phyloP scores from a whole-genome alignment of 2,113 vertebrate genomes.

The Typhlomys cinereus region DNA sequence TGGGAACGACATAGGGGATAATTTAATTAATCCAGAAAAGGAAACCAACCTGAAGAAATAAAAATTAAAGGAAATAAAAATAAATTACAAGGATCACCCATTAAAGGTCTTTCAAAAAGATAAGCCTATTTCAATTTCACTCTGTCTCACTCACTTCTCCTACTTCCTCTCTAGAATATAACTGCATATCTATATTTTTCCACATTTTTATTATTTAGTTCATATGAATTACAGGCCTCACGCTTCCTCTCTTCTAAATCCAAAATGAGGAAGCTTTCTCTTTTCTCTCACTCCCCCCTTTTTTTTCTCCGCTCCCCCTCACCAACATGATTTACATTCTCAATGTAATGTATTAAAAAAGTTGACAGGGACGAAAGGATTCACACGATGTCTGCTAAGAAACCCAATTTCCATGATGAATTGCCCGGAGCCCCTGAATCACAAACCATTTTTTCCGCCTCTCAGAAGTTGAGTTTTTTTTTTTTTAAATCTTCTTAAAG shows the following conservation, averaged over 20 bases:
- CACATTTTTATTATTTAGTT: conserved; percentile 85
- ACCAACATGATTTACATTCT: conserved; percentile 99
- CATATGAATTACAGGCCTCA: conserved; percentile 89
- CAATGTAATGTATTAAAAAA: conserved; percentile 99
- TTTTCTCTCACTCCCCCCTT: conserved; percentile 74
- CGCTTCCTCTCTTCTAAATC: conserved; percentile 86
- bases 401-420: conserved; percentile 99
- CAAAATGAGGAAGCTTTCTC: conserved; percentile 90
- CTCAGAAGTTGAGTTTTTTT: conserved; percentile 91
- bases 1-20: neutral
- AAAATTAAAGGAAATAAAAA: conserved; percentile 80
- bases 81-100: conserved; percentile 77
- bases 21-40: conserved; percentile 70
- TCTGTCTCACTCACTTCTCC: conserved; percentile 76
- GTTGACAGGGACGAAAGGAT: conserved; percentile 99
- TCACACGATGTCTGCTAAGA: conserved; percentile 99
- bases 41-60: conserved; percentile 72
- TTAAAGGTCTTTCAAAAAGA: conserved; percentile 80
- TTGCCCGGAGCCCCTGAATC: conserved; percentile 99
- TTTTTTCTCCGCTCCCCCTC: conserved; percentile 83
- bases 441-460: conserved; percentile 97
- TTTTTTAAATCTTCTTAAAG: conserved; percentile 99
- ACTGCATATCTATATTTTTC: conserved; percentile 81
- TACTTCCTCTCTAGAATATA: conserved; percentile 67
- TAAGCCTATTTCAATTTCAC: conserved; percentile 84